These are phyloP conservation scores for Notolepis coatsorum DNA, from an alignment of 2,797 vertebrate genomes.

Conservation along the genomic window DNA sequence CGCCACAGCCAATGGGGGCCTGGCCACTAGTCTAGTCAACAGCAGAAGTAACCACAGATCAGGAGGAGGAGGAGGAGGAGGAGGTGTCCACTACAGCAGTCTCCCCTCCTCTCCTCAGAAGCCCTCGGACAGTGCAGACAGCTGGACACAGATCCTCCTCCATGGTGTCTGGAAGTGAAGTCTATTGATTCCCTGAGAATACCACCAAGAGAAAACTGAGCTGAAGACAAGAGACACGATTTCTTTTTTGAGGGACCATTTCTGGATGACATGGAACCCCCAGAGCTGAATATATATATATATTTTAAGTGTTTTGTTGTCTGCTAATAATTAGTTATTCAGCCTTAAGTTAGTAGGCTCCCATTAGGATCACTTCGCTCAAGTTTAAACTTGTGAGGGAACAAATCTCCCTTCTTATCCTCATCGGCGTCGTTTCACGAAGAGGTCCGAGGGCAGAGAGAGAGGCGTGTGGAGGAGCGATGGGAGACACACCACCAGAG, in stretches of 20 bases:
- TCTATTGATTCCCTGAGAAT: slow-evolving; percentile 17
- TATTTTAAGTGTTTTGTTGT: neutral
- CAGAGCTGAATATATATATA: too few species aligned
- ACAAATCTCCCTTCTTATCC: neutral
- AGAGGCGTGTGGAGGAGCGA: slow-evolving; percentile 16
- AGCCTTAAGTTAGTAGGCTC: neutral
- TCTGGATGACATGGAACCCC: neutral
- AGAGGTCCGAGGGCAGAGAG: neutral
- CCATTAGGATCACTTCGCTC: neutral
- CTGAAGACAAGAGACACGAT: neutral
- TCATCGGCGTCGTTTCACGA: neutral
- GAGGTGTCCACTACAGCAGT: slow-evolving; percentile 36
- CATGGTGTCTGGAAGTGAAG: slow-evolving; percentile 25
- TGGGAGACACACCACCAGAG: slow-evolving; percentile 38
- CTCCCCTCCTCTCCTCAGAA: slow-evolving; percentile 26
- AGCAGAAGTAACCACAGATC: slow-evolving; percentile 32
- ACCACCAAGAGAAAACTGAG: neutral
- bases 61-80: slow-evolving; percentile 29
- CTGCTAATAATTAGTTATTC: neutral
- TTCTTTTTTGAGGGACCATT: slow-evolving; percentile 13
- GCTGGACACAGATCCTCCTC: neutral
- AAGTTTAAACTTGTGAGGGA: neutral
- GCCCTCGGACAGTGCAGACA: slow-evolving; percentile 23
- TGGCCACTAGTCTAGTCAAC: slow-evolving; percentile 31
- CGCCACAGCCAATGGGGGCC: slow-evolving; percentile 50